Evolutionary conservation across 2,113 vertebrate genomes (phyloP), one percentile per base, ranked within the genome.

Genomic region (Malurus cyaneus): DNA sequence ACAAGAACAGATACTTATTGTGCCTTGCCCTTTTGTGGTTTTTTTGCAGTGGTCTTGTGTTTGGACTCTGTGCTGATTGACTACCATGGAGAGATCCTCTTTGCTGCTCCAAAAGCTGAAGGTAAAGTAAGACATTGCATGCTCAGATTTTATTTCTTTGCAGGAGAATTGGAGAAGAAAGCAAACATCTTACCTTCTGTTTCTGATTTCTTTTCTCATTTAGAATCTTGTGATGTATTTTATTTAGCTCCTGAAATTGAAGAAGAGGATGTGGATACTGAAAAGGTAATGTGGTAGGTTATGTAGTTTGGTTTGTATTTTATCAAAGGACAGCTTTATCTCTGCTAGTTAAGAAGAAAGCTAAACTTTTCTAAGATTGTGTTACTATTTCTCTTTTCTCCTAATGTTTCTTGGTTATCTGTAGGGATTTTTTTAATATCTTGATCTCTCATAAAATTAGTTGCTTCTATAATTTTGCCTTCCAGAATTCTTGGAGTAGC

Each of bases 181-280:
- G 17, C 39, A 83, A 73, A 44, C 73, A 60, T 61, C 88, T 96
- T 86, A 94, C 24, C 9, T 90, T 84, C 83, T 93, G 26, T 90
- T 95, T 96, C n/a, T 86, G 41, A 11, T 92, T 78, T 94, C 39
- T 84, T 67, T 96, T 88, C 56, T 86, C 6, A 8, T 80, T 65
- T 89, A 99, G 98, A 97, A 71, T 96, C 97, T 46, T 97, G 86
- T 89, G 98, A 99, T 97, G 92, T 96, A 9, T 98, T 99, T 97
- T 99, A 98, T 95, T 96, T 99, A 64, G 98, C 99, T 60, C 99
- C 99, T 86, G 99, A 99, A 97, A 98, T 98, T 96, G 98, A 98
- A 96, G 98, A 98, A 19, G 97, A 98, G 61, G 97, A 98, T 83
- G 98, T 98, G 80, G 96, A 98, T 92, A 98, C 98, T 42, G 99